Evolutionary conservation across 2,113 vertebrate genomes (phyloP).

Genomic region (Suricata suricatta): DNA sequence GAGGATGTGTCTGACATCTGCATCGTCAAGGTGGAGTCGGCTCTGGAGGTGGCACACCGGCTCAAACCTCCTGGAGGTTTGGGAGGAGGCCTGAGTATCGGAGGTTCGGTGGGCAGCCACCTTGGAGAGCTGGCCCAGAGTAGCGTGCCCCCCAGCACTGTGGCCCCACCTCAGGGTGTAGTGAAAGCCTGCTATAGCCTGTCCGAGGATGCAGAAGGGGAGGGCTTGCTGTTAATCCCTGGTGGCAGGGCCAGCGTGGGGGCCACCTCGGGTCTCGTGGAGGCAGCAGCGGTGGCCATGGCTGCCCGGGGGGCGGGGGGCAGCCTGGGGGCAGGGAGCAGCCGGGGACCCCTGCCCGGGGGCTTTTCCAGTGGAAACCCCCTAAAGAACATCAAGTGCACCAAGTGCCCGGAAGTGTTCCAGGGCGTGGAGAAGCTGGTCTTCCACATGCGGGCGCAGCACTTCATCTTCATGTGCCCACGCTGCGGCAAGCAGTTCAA

Average conservation of each 20-base stretch:
- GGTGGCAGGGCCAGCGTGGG: conserved; percentile 75
- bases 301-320: conserved; percentile 78
- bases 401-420: conserved; percentile 92
- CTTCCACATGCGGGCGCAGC: conserved; percentile 91
- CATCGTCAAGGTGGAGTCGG: conserved; percentile 85
- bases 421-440: conserved; percentile 91
- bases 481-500: conserved; percentile 97
- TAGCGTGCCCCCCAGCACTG: conserved; percentile 60
- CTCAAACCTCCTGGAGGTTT: conserved; percentile 78
- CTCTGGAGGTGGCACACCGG: conserved; percentile 79
- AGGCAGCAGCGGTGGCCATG: conserved; percentile 79
- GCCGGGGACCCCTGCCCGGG: conserved; percentile 61
- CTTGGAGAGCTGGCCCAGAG: conserved; percentile 73
- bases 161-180: conserved; percentile 75
- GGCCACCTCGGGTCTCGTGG: conserved; percentile 73
- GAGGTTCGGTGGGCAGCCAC: conserved; percentile 36
- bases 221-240: conserved; percentile 81
- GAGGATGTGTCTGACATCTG: conserved; percentile 86
- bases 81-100: conserved; percentile 71
- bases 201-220: conserved; percentile 79
- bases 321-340: conserved; percentile 66
- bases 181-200: conserved; percentile 85
- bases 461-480: conserved; percentile 93
- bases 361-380: conserved; percentile 65
- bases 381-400: conserved; percentile 85